Evolutionary conservation across 2,113 vertebrate species (phyloP), one percentile per base, ranked within the genome.

Genomic region (Eurystomus gularis): DNA sequence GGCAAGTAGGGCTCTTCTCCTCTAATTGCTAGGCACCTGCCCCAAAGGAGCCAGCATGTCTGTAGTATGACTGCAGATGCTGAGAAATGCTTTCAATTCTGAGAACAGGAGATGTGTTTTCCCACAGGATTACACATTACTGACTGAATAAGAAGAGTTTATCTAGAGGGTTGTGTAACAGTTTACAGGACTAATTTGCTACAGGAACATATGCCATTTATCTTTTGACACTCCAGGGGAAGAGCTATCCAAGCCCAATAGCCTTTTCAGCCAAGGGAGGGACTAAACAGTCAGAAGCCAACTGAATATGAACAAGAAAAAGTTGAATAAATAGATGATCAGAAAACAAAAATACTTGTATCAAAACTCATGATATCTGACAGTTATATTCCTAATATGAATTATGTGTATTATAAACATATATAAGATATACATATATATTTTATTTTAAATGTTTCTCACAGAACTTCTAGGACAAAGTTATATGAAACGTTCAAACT

Each of bases 21-120:
- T 52, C 35, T 48, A 23, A 12, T 14, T 49, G 28, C 42, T 35
- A 17, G 25, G 18, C 17, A 65, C 11, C 25, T 70, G 18, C 44
- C 31, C 57, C 13, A 31, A 35, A 80, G 13, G 14, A 78, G 61
- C 33, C 73, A 78, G n/a, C 15, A 14, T 1, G 11, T 23, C 28
- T 46, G 17, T 9, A 24, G 10, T 14, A 29, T 7, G 13, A 44
- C 70, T 18, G 26, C 31, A 66, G 51, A 12, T 46, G 51, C 26
- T 42, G 46, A 89, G 49, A 93, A 86, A 75, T 17, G 6, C 26
- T 58, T 70, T 58, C 33, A 31, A 0, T 73, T 86, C 68, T 57
- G 37, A 86, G 61, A 62, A 3, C 11, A 20, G 1, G 0, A 0
- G 0, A 17, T 2, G 0, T 17, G 11, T 62, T 75, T 89, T 82